Conservation (phyloP, 2,113 vertebrate genomes). For the Climacteris rufus region DNA sequence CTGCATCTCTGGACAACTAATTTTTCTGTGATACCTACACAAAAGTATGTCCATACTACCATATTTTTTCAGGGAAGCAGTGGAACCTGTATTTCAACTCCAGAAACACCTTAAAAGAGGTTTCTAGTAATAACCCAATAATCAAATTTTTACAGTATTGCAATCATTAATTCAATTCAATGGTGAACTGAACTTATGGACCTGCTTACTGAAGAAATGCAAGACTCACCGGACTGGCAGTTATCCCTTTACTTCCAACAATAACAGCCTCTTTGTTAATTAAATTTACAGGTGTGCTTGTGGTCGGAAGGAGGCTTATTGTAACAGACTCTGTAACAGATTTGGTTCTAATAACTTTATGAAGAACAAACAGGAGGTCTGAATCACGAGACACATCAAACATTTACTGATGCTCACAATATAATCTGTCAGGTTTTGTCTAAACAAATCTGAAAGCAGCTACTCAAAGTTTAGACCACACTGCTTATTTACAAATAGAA, state of each 20-base stretch:
- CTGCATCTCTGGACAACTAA: neutral
- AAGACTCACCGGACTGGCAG: constrained; percentile 7
- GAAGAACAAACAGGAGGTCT: neutral
- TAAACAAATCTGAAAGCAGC: neutral
- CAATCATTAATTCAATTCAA: neutral
- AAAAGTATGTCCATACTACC: neutral
- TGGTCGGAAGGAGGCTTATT: neutral
- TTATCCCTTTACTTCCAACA: neutral
- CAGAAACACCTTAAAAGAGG: neutral
- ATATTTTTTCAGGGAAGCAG: neutral
- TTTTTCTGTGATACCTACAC: neutral
- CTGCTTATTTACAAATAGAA: neutral
- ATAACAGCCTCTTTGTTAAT: neutral
- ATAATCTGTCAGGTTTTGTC: neutral
- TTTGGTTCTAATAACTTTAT: neutral
- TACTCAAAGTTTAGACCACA: neutral
- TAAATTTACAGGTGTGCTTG: neutral
- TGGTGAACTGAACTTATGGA: neutral
- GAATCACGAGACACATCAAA: neutral
- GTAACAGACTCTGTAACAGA: neutral
- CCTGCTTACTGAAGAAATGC: neutral
- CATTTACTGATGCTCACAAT: neutral
- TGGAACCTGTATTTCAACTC: neutral
- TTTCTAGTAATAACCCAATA: neutral
- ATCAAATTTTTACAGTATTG: neutral